Evolutionary conservation across 92 coral and sea anemone species (phyloP), one percentile per base, ranked within the genome.

Genomic region (Porites cylindrica): DNA sequence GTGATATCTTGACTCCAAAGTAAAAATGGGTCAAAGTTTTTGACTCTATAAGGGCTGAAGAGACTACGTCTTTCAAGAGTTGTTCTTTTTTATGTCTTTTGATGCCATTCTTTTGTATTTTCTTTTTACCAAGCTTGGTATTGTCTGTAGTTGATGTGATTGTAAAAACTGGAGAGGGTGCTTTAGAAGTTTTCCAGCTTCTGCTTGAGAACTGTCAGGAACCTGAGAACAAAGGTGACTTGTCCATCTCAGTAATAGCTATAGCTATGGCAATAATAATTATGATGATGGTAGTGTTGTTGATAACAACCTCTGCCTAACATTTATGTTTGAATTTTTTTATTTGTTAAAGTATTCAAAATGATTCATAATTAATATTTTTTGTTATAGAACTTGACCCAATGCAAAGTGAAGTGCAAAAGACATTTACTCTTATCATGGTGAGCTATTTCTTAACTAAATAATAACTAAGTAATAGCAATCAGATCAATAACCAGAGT

Each of bases 81-180:
- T 10, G 14, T 10, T 56, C 1, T 56, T 10, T 29, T 29, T 29
- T 2, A 26, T 29, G 32, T 10, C 61, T 2, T 10, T 14, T 56
- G 17, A 56, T 2, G 11, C 4, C 11, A 7, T 10, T 56, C 17
- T 56, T 56, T 8, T 56, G 4, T 14, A 12, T 56, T 56, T 56
- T 47, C 70, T 71, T 78, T 12, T 73, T 75, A 17, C 38, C 18
- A 72, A 95, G 98, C 67, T 91, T 95, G 92, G 82, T 93, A 73
- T 90, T 94, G 9, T 91, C 92, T 8, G 87, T 93, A 24, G 98
- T 95, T 80, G 94, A 93, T 72, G 82, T 95, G 72, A 93, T 95
- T 32, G 88, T 89, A 23, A 92, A 91, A 83, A 87, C 91, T 4
- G 94, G 87, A 68, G 91, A 90, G 66, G 98, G 96, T 53, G 89